Evolutionary conservation across 1,140 invertebrate species (phyloP).

Genomic region (Camponotus vicinus): DNA sequence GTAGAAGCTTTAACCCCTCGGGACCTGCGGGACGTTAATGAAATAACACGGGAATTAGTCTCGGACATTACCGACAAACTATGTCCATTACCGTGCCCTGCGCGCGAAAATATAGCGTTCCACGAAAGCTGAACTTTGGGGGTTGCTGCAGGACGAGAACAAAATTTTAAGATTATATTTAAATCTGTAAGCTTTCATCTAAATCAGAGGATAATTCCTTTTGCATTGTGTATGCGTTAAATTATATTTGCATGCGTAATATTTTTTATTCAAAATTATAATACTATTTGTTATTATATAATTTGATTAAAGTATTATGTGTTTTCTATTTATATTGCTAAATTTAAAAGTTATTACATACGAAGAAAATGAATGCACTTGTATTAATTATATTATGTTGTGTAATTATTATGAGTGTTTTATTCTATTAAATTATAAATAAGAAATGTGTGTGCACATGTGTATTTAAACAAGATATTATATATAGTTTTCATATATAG

Average conservation of each 20-base stretch:
- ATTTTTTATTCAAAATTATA: background rate
- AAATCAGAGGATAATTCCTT: background rate
- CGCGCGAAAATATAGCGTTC: slow-evolving; percentile 58
- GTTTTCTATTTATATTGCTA: background rate
- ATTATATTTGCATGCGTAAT: background rate
- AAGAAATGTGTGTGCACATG: no score
- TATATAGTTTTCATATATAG: no score
- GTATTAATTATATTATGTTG: background rate
- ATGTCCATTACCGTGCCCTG: slow-evolving; percentile 84
- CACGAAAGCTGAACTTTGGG: slow-evolving; percentile 51
- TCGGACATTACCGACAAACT: slow-evolving; percentile 86
- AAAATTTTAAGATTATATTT: background rate
- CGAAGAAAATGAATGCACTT: background rate
- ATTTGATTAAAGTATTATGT: no score
- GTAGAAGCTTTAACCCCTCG: slow-evolving; percentile 76
- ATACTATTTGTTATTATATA: background rate
- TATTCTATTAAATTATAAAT: background rate
- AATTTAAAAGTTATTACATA: background rate
- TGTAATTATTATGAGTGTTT: background rate
- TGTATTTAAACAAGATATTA: no score
- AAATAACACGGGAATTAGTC: slow-evolving; percentile 87
- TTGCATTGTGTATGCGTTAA: background rate
- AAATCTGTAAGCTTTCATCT: no score
- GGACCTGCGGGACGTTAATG: slow-evolving; percentile 85
- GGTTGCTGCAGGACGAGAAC: background rate